Percentiles rank a stretch among this genome's conserved stretches.
These are phyloP conservation scores for Leptinotarsa peninsularis DNA, from an alignment of 2,888 invertebrate genomes.

Conservation along the genomic window DNA sequence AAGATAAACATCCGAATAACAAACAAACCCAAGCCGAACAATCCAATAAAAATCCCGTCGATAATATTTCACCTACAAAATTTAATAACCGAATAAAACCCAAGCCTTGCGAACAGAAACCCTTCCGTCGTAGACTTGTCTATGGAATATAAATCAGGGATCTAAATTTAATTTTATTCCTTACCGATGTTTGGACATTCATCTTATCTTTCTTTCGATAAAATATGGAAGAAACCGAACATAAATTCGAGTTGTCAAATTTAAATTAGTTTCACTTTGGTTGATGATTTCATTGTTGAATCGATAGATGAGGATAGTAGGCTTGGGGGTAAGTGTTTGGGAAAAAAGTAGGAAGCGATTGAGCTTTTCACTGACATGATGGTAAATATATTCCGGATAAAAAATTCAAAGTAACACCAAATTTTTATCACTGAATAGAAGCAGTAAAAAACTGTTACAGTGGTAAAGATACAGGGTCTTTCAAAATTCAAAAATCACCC, in stretches of 20 bases:
- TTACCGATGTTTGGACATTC: slow-evolving; percentile 53
- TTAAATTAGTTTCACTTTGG: slow-evolving; percentile 43
- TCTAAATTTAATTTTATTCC: slow-evolving; percentile 52
- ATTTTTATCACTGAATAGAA: no score
- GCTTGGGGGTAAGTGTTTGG: background rate
- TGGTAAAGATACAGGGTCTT: no score
- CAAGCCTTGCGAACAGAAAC: slow-evolving; percentile 33
- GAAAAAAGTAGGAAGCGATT: background rate
- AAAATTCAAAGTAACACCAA: no score
- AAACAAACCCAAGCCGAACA: slow-evolving; percentile 6
- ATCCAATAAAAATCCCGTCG: slow-evolving; percentile 16
- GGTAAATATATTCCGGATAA: no score
- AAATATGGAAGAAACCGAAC: slow-evolving; percentile 49
- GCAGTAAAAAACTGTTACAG: no score
- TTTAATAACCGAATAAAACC: slow-evolving; percentile 39
- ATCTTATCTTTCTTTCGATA: slow-evolving; percentile 50
- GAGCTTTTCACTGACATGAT: background rate
- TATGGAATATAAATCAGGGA: slow-evolving; percentile 51
- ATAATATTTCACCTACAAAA: slow-evolving; percentile 22
- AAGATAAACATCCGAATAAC: background rate
- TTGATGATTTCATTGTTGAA: slow-evolving; percentile 32
- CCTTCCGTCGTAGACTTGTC: slow-evolving; percentile 35
- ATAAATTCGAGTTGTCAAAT: slow-evolving; percentile 50
- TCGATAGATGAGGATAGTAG: slow-evolving; percentile 2
- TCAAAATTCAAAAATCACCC: no score